Evolutionary conservation across 2,797 vertebrate genomes (phyloP), one percentile per base, ranked within the genome.

Genomic region (Rhabdophis nuchalis): DNA sequence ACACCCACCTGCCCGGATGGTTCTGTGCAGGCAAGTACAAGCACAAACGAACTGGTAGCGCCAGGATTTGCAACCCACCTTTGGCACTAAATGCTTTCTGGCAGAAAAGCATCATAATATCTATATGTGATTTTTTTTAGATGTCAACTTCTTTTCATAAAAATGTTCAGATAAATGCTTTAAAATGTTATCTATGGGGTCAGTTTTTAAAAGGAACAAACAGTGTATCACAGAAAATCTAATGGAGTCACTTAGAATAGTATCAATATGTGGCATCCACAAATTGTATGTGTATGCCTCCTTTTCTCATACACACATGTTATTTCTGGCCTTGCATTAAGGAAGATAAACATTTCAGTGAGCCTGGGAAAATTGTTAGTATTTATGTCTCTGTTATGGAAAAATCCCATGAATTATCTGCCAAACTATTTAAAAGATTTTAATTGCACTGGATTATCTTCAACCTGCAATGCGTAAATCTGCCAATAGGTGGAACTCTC

Each of bases 401-500:
- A 94, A 1, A 93, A 32, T 68, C 7, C 20, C 77, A 87, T 53
- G 50, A 88, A 4, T 10, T 23, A 29, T 46, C 8, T 12, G 13
- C 50, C 56, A 60, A 41, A 10, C 57, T 92, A 6, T 7, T n/a
- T 72, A 88, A 13, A 32, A n/a, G 64, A 91, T 56, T 57, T 50
- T 85, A 56, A 91, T 58, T 25, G 18, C 0, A 36, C 46, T 11
- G 27, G 11, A 92, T 0, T 0, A 68, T 92, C 3, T 0, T 68
- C 56, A 94, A 77, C 85, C 16, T 93, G 92, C 82, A 60, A 10
- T 94, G 94, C 92, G 93, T 86, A 41, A 92, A 60, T 13, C 87
- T 90, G 54, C 90, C 94, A 95, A 94, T 50, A 95, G 94, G 93
- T 94, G 91, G 96, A 25, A 90, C 85, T 57, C 58, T 25, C 4